phyloP scores from a whole-genome alignment of 2,888 invertebrate species.

The Caenorhabditis becei region DNA sequence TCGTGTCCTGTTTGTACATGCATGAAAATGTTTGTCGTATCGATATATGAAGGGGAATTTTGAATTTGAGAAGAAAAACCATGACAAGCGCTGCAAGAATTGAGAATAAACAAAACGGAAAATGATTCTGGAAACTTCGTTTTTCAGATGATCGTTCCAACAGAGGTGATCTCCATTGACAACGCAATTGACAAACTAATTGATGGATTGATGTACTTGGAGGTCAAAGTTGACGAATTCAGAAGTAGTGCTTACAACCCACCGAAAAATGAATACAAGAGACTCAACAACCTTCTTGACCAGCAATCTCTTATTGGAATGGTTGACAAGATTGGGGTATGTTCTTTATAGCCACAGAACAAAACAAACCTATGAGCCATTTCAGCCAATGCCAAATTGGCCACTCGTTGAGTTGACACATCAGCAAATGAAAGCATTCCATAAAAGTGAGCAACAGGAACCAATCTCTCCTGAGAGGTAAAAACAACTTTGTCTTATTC shows the following conservation, averaged over 20 bases:
- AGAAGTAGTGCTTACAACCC: slow-evolving; percentile 65
- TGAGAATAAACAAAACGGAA: not conserved
- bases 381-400: slow-evolving; percentile 65
- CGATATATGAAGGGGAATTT: not conserved
- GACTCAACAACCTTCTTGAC: slow-evolving; percentile 24
- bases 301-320: slow-evolving; percentile 43
- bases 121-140: not conserved
- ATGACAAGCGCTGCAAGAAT: too few species aligned
- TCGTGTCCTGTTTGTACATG: not conserved
- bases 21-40: too few species aligned
- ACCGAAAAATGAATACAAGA: slow-evolving; percentile 26
- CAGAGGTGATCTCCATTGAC: slow-evolving; percentile 47
- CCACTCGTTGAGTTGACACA: slow-evolving; percentile 28
- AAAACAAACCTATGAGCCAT: not conserved
- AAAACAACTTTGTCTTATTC: not conserved
- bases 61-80: not conserved
- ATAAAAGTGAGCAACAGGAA: slow-evolving; percentile 7
- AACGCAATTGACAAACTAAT: slow-evolving; percentile 52
- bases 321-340: slow-evolving; percentile 58
- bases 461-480: slow-evolving; percentile 41
- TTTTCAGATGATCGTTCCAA: slow-evolving; percentile 32
- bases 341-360: not conserved
- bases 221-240: slow-evolving; percentile 66
- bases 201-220: slow-evolving; percentile 67
- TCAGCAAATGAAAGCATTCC: slow-evolving; percentile 36